These are phyloP conservation scores for Drosophila tani DNA, from an alignment of 1,140 invertebrate genomes.

Conservation along the genomic window DNA sequence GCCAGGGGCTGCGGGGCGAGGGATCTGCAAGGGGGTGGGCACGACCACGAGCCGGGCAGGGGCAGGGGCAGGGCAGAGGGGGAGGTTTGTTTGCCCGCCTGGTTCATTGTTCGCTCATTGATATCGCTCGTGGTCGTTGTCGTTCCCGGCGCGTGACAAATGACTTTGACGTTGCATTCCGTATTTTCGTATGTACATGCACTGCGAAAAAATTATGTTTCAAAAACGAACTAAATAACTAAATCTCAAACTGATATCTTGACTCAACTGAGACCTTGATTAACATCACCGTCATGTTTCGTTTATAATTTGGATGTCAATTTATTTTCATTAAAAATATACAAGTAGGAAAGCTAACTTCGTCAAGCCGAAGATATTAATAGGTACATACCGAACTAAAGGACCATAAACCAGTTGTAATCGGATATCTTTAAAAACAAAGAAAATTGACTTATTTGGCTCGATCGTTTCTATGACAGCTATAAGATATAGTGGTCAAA, in stretches of 20 bases:
- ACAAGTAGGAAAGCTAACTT: too few species aligned
- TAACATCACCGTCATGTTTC: too few species aligned
- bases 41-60: background rate
- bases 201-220: conserved; percentile 1
- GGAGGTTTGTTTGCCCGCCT: conserved; percentile 63
- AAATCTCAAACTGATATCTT: background rate
- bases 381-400: too few species aligned
- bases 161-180: conserved; percentile 82
- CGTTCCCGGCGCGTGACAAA: conserved; percentile 76
- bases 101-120: conserved; percentile 80
- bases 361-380: too few species aligned
- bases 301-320: too few species aligned
- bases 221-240: background rate
- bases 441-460: too few species aligned
- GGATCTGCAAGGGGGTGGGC: background rate
- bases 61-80: background rate
- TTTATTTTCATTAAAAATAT: too few species aligned
- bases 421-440: too few species aligned
- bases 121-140: conserved; percentile 58
- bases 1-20: conserved; percentile 14
- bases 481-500: too few species aligned
- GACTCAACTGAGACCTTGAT: too few species aligned
- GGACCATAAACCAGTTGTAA: too few species aligned
- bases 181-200: conserved; percentile 59
- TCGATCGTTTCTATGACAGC: too few species aligned